phyloP scores from a whole-genome alignment of 2,888 invertebrate genomes.

The Ochropleura leucogaster region DNA sequence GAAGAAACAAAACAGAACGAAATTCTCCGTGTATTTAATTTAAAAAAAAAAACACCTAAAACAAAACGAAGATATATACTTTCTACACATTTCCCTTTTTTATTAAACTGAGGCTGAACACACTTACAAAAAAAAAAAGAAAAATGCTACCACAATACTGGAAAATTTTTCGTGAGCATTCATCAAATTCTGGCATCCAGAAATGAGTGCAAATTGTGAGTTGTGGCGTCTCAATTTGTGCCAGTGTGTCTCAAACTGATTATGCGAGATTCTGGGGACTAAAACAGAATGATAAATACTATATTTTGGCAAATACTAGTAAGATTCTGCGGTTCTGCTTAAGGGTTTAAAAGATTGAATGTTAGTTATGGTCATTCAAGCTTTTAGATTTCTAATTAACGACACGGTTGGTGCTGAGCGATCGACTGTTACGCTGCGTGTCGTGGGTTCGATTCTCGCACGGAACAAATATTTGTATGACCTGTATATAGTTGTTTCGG shows the following conservation, averaged over 20 bases:
- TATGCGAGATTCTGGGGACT: slow-evolving; percentile 24
- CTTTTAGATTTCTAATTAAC: too few species aligned
- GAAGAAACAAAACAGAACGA: background rate
- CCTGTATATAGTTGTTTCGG: too few species aligned
- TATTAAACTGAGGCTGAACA: background rate
- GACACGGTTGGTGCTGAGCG: too few species aligned
- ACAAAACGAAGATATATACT: background rate
- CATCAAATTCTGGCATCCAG: slow-evolving; percentile 31
- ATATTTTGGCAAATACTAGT: slow-evolving; percentile 16
- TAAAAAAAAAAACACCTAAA: background rate
- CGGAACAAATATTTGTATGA: too few species aligned
- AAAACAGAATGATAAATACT: slow-evolving; percentile 30
- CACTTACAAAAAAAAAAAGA: slow-evolving; percentile 1
- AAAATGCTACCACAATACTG: slow-evolving; percentile 9
- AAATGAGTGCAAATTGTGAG: slow-evolving; percentile 58
- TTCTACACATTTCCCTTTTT: slow-evolving; percentile 7
- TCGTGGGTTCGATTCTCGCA: too few species aligned
- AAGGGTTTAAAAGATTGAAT: background rate
- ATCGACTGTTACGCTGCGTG: too few species aligned
- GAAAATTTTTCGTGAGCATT: slow-evolving; percentile 24
- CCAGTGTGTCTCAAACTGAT: slow-evolving; percentile 18
- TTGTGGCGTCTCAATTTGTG: slow-evolving; percentile 53
- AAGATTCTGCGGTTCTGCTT: slow-evolving; percentile 3
- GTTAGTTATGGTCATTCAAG: too few species aligned
- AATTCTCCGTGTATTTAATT: background rate